Base-by-base conservation (phyloP, 2,797 vertebrate genomes). In the Tauraco hartlaubi region DNA sequence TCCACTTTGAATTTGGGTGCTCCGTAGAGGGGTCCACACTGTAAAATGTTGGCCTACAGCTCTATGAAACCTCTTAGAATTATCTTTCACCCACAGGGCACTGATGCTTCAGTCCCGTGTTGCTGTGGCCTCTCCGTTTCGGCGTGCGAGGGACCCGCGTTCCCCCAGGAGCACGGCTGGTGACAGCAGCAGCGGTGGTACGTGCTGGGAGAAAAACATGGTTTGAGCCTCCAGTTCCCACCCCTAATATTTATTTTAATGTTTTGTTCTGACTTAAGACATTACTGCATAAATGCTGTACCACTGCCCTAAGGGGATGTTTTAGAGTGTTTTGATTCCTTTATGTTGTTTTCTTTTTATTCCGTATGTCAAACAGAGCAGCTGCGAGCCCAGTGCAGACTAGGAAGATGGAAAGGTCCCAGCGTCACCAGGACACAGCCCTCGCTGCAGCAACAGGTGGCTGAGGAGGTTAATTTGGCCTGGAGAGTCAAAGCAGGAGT, bases 271-370 rank as follows among this genome's bases (percentile, higher is more conserved):
- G 48, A 86, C 64, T 94, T 85, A 77, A 90, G 85, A 94, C 62
- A 59, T 93, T 90, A 81, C 84, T 92, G 41, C 46, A 90, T 82
- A 86, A 95, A 79, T 85, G 59, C 63, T 93, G 62, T 78, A 72
- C 63, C 63, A 31, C 77, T 92, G 63, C 88, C 93, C 61, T 82
- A 46, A 93, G 88, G 93, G 81, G 49, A 31, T 79, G 71, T 81
- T 97, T 92, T 63, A 55, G 80, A 94, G 37, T 52, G 67, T 82
- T 93, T 91, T 89, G 74, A 79, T 93, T 87, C 29, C 41, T 87
- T 87, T 63, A 63, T 90, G 87, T 58, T 91, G 51, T 96, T 94
- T 93, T 69, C 66, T 93, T 93, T 91, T 85, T 48, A 74, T 89
- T 95, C 85, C 2, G 4, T 79, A 76, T 93, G 86, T 89, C 80